Base-by-base conservation (phyloP, 1,140 invertebrate genomes). In the Campodea augens region DNA sequence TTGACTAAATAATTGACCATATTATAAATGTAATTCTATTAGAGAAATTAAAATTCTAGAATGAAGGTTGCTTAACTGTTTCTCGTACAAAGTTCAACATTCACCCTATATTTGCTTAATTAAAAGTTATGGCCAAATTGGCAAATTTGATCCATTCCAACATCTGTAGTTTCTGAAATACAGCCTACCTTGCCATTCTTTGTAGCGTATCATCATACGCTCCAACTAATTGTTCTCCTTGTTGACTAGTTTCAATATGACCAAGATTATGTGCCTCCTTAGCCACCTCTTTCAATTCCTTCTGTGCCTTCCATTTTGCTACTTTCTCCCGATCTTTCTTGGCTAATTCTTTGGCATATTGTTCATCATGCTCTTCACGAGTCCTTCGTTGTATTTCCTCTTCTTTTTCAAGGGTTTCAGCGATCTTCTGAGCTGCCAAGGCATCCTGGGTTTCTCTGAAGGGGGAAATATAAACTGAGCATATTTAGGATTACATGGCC, bases 381-480 rank as follows among this genome's bases (percentile, higher is more conserved):
- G 63, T 59, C 42, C 61, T 45, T 44, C 61, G 58, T 60, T 65
- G 62, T 51, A 65, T 61, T 38, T 72, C 63, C 52, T 77, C 73
- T 50, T 80, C 77, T 49, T 63, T 55, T 52, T 74, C 68, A 20
- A 80, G 53, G 46, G 70, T 69, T 50, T 77, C 63, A 21, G 76
- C 76, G 46, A 79, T 60, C 57, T 76, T 67, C 54, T 64, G 67
- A 20, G 77, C 77, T 19, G 77, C 63, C 45, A 69, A 56, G 37
- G 69, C 77, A 63, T 86, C 81, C 57, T 71, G 66, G 54, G 78
- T 71, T 60, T 81, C 79, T 54, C 77, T 79, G 51, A 32, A 55
- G 50, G 22, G 25, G 20, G 41, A 36, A 46, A 38, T n/a, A 27
- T 25, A 15, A 32, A 32, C 27, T 32, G n/a, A n/a, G n/a, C n/a